phyloP scores from a whole-genome alignment of 2,888 invertebrate genomes.

The Mellilla xanthometata region DNA sequence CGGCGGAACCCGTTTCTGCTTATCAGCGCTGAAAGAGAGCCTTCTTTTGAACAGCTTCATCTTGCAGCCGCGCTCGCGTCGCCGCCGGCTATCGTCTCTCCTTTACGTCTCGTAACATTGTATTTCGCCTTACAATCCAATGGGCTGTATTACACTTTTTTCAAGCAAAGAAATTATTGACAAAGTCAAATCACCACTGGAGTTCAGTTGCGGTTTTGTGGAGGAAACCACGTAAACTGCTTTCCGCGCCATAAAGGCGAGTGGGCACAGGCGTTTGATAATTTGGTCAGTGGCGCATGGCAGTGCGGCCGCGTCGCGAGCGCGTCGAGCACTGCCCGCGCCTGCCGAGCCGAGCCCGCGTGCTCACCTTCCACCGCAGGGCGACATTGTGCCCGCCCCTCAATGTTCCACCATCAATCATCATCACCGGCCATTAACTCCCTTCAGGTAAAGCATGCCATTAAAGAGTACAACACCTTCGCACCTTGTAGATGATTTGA shows the following conservation, averaged over 20 bases:
- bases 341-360: slow-evolving; percentile 29
- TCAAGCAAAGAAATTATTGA: slow-evolving; percentile 49
- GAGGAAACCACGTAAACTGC: slow-evolving; percentile 48
- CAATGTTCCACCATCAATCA: slow-evolving; percentile 46
- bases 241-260: slow-evolving; percentile 47
- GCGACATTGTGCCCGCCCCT: slow-evolving; percentile 44
- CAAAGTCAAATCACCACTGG: slow-evolving; percentile 39
- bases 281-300: slow-evolving; percentile 42
- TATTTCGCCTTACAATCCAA: slow-evolving; percentile 8
- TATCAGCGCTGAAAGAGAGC: slow-evolving; percentile 76
- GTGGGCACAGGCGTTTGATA: slow-evolving; percentile 23
- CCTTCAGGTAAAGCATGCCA: slow-evolving; percentile 33
- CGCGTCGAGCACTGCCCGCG: no score
- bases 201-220: slow-evolving; percentile 49
- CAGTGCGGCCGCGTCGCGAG: no score
- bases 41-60: slow-evolving; percentile 81
- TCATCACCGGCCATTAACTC: slow-evolving; percentile 40
- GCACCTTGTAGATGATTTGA: slow-evolving; percentile 23
- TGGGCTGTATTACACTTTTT: slow-evolving; percentile 11
- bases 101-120: slow-evolving; percentile 39
- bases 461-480: slow-evolving; percentile 26
- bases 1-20: slow-evolving; percentile 72
- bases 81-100: slow-evolving; percentile 44
- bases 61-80: slow-evolving; percentile 49
- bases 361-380: slow-evolving; percentile 52